These are phyloP conservation scores for Alviniconcha marisindica DNA, from an alignment of 1,140 invertebrate species.

Conservation along the genomic window DNA sequence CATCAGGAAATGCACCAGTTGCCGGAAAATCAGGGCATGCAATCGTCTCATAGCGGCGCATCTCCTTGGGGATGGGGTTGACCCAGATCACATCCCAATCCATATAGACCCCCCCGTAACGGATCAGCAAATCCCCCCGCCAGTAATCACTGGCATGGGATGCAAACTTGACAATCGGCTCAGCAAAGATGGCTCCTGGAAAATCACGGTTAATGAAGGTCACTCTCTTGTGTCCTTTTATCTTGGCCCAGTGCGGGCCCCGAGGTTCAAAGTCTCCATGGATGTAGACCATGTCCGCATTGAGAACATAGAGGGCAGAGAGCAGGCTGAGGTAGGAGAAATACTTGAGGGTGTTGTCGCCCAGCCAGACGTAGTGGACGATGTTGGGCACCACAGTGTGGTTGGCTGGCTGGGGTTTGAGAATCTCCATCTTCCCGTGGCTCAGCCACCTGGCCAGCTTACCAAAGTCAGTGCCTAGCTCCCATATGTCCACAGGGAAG, in stretches of 20 bases:
- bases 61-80: slow-evolving; percentile 40
- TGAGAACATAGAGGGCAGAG: slow-evolving; percentile 51
- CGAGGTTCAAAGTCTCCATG: slow-evolving; percentile 53
- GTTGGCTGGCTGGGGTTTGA: slow-evolving; percentile 37
- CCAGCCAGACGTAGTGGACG: slow-evolving; percentile 59
- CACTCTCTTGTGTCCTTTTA: slow-evolving; percentile 41
- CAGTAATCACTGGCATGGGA: slow-evolving; percentile 60
- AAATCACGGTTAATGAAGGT: slow-evolving; percentile 50
- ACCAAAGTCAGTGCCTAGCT: slow-evolving; percentile 37
- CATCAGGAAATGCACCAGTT: slow-evolving; percentile 53
- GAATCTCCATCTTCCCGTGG: slow-evolving; percentile 45
- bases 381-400: slow-evolving; percentile 50
- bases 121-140: slow-evolving; percentile 50
- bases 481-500: slow-evolving; percentile 49
- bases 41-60: slow-evolving; percentile 45
- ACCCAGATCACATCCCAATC: slow-evolving; percentile 60
- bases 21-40: slow-evolving; percentile 48
- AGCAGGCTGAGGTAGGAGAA: slow-evolving; percentile 54
- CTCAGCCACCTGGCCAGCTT: slow-evolving; percentile 43
- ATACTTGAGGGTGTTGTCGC: slow-evolving; percentile 41
- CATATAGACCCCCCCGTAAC: slow-evolving; percentile 58
- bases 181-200: slow-evolving; percentile 49
- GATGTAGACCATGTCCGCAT: slow-evolving; percentile 56
- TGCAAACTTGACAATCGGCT: slow-evolving; percentile 45
- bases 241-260: slow-evolving; percentile 49